Conservation (phyloP, 35 echinoderm and acorn worm genomes). For the Holothuria glaberrima region DNA sequence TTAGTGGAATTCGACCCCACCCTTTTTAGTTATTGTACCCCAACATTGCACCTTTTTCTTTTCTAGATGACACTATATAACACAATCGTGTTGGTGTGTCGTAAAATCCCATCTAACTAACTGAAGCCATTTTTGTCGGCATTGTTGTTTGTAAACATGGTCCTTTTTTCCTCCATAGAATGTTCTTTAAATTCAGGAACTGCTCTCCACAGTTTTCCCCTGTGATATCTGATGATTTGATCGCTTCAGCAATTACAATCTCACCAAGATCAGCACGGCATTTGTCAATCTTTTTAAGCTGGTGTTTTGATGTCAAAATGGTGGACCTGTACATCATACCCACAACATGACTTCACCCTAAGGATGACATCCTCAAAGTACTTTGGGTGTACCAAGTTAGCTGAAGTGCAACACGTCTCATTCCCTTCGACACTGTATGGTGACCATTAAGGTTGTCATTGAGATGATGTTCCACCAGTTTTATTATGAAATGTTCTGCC, state of each 20-base stretch:
- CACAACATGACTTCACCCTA: slow-evolving; percentile 11
- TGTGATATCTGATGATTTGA: background rate
- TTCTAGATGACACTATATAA: no score
- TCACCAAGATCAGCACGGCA: background rate
- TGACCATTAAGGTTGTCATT: slow-evolving; percentile 4
- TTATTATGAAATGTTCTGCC: background rate
- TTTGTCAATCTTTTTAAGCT: slow-evolving; percentile 26
- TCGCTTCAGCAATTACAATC: slow-evolving; percentile 9
- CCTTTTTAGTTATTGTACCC: no score
- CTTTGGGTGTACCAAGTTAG: slow-evolving; percentile 11
- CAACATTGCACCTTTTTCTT: no score
- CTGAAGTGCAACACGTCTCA: slow-evolving; percentile 18
- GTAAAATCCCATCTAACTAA: no score
- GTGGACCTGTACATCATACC: background rate
- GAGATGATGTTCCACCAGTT: background rate
- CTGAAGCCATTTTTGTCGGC: slow-evolving; percentile 41
- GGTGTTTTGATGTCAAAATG: background rate
- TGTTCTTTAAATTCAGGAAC: background rate
- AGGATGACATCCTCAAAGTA: slow-evolving; percentile 14
- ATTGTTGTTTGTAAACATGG: slow-evolving; percentile 25
- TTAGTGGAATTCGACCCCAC: no score
- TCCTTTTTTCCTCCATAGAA: background rate
- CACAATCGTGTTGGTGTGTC: no score
- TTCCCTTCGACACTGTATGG: background rate
- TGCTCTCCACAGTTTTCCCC: background rate